These are phyloP conservation scores for Lucifuga dentata DNA, from an alignment of 2,113 vertebrate species.

Conservation along the genomic window DNA sequence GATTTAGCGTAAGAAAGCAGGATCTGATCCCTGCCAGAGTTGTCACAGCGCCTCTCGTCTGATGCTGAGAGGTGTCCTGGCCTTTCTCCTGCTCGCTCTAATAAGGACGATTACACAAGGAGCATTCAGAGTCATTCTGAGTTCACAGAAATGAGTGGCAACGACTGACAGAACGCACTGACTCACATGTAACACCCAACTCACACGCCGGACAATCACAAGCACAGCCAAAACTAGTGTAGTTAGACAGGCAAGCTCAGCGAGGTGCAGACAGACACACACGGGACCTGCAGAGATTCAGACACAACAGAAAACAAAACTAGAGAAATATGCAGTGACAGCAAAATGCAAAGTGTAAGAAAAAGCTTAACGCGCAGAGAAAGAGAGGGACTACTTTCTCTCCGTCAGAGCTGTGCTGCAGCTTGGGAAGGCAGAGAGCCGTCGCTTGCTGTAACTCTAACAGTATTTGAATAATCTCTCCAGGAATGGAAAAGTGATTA, in stretches of 20 bases:
- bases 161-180: not conserved
- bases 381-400: constrained; percentile 13
- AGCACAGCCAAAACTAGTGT: not conserved
- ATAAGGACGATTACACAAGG: constrained; percentile 69
- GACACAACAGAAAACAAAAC: constrained; percentile 4
- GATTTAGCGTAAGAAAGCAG: constrained; percentile 35
- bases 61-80: constrained; percentile 41
- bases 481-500: constrained; percentile 83
- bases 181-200: constrained; percentile 6
- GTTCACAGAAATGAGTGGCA: constrained; percentile 15
- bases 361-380: not conserved
- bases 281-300: too few species aligned
- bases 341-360: not conserved
- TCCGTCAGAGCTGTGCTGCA: not conserved
- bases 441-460: constrained; percentile 64
- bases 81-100: constrained; percentile 47
- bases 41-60: constrained; percentile 40
- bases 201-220: constrained; percentile 1
- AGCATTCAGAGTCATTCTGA: constrained; percentile 36
- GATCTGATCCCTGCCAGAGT: constrained; percentile 58
- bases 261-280: too few species aligned
- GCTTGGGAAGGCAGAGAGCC: not conserved
- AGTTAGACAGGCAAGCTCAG: too few species aligned
- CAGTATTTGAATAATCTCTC: constrained; percentile 81
- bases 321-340: not conserved